Base-by-base conservation (phyloP, 2,113 vertebrate genomes). In the Forbesichthys agassizii region DNA sequence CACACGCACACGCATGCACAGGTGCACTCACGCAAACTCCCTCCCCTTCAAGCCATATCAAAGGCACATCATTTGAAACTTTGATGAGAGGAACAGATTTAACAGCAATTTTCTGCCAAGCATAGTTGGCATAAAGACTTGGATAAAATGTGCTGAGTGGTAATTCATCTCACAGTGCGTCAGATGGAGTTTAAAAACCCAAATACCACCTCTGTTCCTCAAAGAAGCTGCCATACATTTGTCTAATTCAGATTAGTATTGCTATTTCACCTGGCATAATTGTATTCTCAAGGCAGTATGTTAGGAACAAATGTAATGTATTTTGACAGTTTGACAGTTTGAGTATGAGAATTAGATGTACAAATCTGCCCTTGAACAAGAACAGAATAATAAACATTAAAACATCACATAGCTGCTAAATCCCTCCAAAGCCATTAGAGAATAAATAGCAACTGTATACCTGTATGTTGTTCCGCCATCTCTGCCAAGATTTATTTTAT, bases 1-100 rank as follows among this genome's bases (percentile, higher is more conserved):
- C 73, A 62, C 64, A 57, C 63, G 65, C 61, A 55, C 73, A 55
- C 51, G 64, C 47, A 61, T 33, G 11, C 20, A 20, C 20, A 20
- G 20, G 20, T 1, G 20, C 20, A 66, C 67, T 66, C 57, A 52
- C 67, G 48, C 4, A 64, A 55, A 59, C 61, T 27, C 76, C 80
- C 66, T 76, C 68, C 69, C 75, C 88, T 84, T 82, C 67, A 60
- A 75, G 85, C 53, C 3, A 83, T 87, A 90, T 90, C 87, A 90
- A 91, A 92, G 88, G 81, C 78, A 79, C 79, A 80, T 74, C 79
- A 81, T 88, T 87, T 54, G 82, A 82, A 77, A 88, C 90, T 92
- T 90, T 90, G 86, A 88, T 87, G 87, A 85, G 82, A 79, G 74
- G 73, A 90, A 84, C 73, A 73, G 58, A 74, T 87, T 87, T 82